These are phyloP conservation scores for Drosophila dives DNA, from an alignment of 2,888 invertebrate species.

Conservation along the genomic window DNA sequence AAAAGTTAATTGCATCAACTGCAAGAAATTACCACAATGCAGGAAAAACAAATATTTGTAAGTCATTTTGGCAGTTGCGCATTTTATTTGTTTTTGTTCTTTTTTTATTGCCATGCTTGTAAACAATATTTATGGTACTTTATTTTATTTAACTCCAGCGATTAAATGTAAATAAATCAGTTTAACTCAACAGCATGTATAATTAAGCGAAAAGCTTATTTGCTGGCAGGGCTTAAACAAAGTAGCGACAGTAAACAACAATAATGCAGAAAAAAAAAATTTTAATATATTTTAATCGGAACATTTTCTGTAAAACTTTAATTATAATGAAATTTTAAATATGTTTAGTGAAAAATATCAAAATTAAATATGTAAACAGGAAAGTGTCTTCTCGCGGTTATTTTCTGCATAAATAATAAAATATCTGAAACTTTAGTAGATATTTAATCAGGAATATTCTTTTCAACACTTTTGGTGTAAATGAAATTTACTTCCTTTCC, in stretches of 20 bases:
- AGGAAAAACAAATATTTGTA: slow-evolving; percentile 46
- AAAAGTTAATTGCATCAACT: slow-evolving; percentile 45
- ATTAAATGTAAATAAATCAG: slow-evolving; percentile 47
- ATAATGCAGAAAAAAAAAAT: not conserved
- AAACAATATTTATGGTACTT: slow-evolving; percentile 39
- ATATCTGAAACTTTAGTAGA: not conserved
- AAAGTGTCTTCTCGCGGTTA: not conserved
- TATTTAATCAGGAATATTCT: not conserved
- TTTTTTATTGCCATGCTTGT: slow-evolving; percentile 23
- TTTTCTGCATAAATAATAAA: not conserved
- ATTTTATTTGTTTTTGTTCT: slow-evolving; percentile 25
- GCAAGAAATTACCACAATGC: slow-evolving; percentile 1
- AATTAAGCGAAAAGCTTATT: slow-evolving; percentile 11
- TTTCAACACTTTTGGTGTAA: not conserved
- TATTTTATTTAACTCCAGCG: slow-evolving; percentile 34
- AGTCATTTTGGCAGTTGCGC: slow-evolving; percentile 32
- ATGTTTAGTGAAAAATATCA: not conserved
- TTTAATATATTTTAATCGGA: not conserved
- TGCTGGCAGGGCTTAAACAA: not conserved
- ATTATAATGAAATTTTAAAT: not conserved
- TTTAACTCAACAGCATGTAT: slow-evolving; percentile 38
- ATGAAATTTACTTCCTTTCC: not conserved
- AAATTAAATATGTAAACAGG: not conserved
- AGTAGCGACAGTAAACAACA: not conserved
- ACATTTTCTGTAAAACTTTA: not conserved